These are phyloP conservation scores for Sakesphorus luctuosus DNA, from an alignment of 2,113 vertebrate genomes.

Conservation along the genomic window DNA sequence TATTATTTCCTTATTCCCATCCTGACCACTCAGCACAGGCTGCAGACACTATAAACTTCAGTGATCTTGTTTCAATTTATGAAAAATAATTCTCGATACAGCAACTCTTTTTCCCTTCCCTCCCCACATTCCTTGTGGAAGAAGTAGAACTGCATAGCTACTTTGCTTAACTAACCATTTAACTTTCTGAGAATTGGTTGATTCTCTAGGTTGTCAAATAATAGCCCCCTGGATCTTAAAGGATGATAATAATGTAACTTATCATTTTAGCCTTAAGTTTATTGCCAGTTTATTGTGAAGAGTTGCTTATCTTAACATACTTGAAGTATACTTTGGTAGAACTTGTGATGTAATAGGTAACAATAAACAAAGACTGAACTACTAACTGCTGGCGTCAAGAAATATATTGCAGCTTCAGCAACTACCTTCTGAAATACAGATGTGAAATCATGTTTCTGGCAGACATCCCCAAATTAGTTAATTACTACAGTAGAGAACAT, in stretches of 20 bases:
- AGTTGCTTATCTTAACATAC: neutral
- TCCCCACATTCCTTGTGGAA: neutral
- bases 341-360: neutral
- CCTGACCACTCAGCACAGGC: neutral
- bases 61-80: neutral
- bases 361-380: neutral
- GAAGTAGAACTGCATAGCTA: neutral
- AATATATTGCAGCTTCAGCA: neutral
- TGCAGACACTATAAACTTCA: neutral
- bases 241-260: neutral
- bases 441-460: neutral
- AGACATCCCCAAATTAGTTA: neutral
- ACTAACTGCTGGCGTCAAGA: neutral
- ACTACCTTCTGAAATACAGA: neutral
- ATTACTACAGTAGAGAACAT: neutral
- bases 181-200: neutral
- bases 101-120: neutral
- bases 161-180: neutral
- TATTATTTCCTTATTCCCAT: neutral
- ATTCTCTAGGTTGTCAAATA: neutral
- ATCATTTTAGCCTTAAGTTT: neutral
- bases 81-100: neutral
- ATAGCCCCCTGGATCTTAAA: neutral
- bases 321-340: neutral
- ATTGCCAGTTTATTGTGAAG: neutral